Base-by-base conservation (phyloP, 2,888 invertebrate genomes). In the Scaptomyza reducta region DNA sequence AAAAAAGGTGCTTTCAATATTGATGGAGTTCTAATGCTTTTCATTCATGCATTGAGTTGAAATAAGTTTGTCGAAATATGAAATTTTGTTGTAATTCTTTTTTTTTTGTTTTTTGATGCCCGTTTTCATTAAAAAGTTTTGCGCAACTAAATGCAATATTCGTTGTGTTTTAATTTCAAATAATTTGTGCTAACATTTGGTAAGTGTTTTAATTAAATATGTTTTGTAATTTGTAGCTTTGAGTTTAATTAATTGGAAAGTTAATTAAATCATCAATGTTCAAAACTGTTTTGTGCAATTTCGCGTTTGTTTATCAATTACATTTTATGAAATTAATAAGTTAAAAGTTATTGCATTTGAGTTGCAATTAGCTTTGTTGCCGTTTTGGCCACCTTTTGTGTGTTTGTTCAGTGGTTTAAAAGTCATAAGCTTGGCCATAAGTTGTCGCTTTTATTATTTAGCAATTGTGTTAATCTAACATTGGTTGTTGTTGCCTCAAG, bases 401-500 rank as follows among this genome's bases (percentile, higher is more conserved):
- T 35, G 45, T 6, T 2, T 16, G 9, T 33, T 45, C 56, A 50
- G 16, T 29, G 46, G 46, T 16, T 51, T 16, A 51, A 38, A 49
- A 46, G 25, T 42, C n/a, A 42, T 77, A 77, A 79, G 74, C 66
- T 35, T n/a, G 65, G 62, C 61, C 44, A 58, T 70, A 73, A 73
- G 79, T 78, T 70, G 78, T 60, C 74, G 59, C 68, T 65, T 78
- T 88, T 85, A 85, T 88, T 88, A 85, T 87, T 86, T 86, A 77
- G 79, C 85, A 86, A 85, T 85, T 86, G 85, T 82, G 87, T 82
- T 88, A 88, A 86, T 86, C 84, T 75, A 70, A 59, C 67, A 86
- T 80, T n/a, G 22, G 3, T 86, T 81, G 75, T 70, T 70, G 27
- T 54, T 65, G 47, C 45, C 45, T 35, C 3, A 29, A 49, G 73